These are phyloP conservation scores for Ornithorhynchus anatinus DNA, from an alignment of 2,113 vertebrate genomes.

Conservation along the genomic window DNA sequence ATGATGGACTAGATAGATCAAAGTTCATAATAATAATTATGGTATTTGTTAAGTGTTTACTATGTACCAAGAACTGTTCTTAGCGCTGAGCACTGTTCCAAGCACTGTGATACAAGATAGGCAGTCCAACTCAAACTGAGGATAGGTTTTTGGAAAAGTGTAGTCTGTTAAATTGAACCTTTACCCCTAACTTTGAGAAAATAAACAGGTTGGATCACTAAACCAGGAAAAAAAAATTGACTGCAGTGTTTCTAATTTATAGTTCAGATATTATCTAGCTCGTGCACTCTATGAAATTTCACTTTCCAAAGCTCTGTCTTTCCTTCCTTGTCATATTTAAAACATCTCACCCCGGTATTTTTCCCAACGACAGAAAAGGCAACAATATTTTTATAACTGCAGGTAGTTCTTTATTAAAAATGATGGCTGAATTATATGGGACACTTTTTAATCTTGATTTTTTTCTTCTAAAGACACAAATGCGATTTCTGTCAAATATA, in stretches of 20 bases:
- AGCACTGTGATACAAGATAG: neutral
- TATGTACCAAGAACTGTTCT: no score
- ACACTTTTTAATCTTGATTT: neutral
- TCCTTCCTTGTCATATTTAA: no score
- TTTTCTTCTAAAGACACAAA: neutral
- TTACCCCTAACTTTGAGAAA: neutral
- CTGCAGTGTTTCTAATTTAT: no score
- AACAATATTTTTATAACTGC: neutral
- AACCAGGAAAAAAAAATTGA: neutral
- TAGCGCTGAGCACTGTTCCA: neutral
- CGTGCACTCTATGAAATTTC: no score
- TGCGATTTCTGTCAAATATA: constrained; percentile 22
- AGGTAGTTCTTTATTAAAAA: neutral
- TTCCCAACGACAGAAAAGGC: neutral
- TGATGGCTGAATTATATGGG: neutral
- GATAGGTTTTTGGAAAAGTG: neutral
- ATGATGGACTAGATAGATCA: no score
- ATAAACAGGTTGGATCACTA: neutral
- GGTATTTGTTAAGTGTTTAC: no score
- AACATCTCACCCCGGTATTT: no score
- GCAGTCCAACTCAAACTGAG: neutral
- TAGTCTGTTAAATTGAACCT: neutral
- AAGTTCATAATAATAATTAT: no score
- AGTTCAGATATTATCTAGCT: no score
- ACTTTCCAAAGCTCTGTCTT: no score